Base-by-base conservation (phyloP, 2,797 vertebrate species). In the Chromobotia macracanthus region DNA sequence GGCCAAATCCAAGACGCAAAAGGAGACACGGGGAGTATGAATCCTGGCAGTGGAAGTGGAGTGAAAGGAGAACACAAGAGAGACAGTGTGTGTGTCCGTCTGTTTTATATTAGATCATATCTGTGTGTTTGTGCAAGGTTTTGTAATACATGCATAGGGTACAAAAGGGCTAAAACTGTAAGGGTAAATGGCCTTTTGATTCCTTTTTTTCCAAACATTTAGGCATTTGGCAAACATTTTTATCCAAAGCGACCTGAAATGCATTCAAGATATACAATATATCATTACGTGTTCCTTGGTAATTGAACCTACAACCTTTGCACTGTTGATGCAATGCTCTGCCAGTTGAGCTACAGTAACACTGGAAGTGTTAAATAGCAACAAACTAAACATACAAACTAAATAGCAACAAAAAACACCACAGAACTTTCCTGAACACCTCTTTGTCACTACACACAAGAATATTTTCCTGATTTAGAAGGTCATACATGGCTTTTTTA, bases 21-120 rank as follows among this genome's bases (percentile, higher is more conserved):
- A 38, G 11, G 51, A 15, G 16, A 55, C 19, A 15, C 65, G 41
- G 19, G 38, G 68, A 70, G 51, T 19, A 82, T 23, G 28, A 51
- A 46, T 18, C 19, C 21, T 69, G 46, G 25, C 23, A 79, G 16
- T 80, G 79, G 46, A 69, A 78, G 75, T 50, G 80, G 11, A 38
- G 19, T 12, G 35, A 53, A 74, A 6, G 15, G 56, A 19, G 31
- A 50, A 56, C 15, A 41, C 35, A 63, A 53, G 23, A n/a, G 21
- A 15, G 64, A 55, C n/a, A 64, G 58, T 48, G 55, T 53, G 69
- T 23, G 5, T 55, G 65, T 56, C n/a, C 13, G 25, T 74, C 35
- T 74, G 63, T 50, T 72, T 74, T 28, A 53, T 16, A 18, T 51
- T 18, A 41, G 38, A 41, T 56, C 53, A 25, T 35, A 41, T 60